Percentiles rank a stretch among this genome's conserved stretches.
Evolutionary conservation across 2,797 vertebrate species (phyloP).

Genomic region (Smutsia temminckii): DNA sequence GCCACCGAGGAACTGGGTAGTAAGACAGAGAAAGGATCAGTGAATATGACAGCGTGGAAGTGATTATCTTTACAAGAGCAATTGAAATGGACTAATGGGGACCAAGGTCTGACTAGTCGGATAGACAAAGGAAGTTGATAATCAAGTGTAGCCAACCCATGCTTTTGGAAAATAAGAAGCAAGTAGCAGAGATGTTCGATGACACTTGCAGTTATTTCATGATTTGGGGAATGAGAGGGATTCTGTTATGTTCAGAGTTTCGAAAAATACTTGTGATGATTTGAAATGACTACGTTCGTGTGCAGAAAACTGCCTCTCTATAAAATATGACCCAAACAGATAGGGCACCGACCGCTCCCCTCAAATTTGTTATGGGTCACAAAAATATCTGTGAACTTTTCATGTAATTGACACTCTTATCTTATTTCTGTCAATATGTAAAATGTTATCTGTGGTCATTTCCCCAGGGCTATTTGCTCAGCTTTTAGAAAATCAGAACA

Average conservation of each 20-base stretch:
- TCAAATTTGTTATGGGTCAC: background rate
- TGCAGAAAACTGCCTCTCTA: background rate
- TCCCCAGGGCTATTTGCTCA: constrained; percentile 9
- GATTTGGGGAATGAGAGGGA: background rate
- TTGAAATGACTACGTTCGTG: background rate
- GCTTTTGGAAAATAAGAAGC: background rate
- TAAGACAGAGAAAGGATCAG: background rate
- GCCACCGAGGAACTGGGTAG: background rate
- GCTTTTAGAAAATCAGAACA: constrained; percentile 62
- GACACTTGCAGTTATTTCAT: background rate
- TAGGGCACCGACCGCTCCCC: background rate
- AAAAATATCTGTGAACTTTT: background rate
- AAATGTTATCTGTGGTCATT: background rate
- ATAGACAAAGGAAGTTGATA: background rate
- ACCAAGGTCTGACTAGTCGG: background rate
- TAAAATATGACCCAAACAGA: background rate
- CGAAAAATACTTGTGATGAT: background rate
- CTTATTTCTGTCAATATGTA: background rate
- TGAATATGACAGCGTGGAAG: background rate
- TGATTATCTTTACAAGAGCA: background rate
- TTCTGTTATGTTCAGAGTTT: background rate
- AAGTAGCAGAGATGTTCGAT: background rate
- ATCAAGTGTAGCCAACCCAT: background rate
- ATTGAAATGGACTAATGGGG: background rate
- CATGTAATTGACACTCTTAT: background rate